Evolutionary conservation across 2,888 invertebrate genomes (phyloP), one percentile per base, ranked within the genome.

Genomic region (Thymelicus acteon): DNA sequence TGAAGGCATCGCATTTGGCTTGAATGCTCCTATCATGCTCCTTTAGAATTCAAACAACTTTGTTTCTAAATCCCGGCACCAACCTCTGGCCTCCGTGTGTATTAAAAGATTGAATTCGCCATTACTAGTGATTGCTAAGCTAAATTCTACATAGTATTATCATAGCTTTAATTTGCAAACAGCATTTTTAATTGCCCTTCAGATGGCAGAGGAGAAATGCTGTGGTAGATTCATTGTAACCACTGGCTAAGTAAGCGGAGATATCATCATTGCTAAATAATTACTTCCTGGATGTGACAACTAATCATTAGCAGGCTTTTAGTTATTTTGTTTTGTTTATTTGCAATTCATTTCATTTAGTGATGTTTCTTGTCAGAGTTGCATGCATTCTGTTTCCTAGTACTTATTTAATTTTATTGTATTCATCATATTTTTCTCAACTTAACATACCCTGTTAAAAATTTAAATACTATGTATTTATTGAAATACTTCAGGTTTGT

Each of bases 1-100:
- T 65, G 87, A 87, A 13, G 82, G 76, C 7, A 65, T 87, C 54
- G 80, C 82, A 63, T 82, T 80, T 75, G 85, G 83, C 4, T 69
- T 87, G 54, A 79, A 82, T 65, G 81, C 80, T n/a, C 85, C 79
- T 6, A 82, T 86, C 75, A 81, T 91, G 66, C 79, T 89, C 67
- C 78, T 90, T 61, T 60, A 60, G 64, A 13, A n/a, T 4, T 52
- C 24, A 8, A 60, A 48, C 49, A 40, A 31, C 2, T 6, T 44
- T 31, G 31, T 10, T 44, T 12, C 1, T 44, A 54, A 8, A 24
- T 40, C 40, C 13, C 19, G 49, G 52, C 49, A 44, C 31, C n/a
- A 24, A 48, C 19, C 13, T n/a, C 39, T 12, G 54, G 54, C 54
- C 54, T 24, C 15, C 49, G 24, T 8, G 44, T 44, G 2, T 12